Base-by-base conservation (phyloP, 1,140 invertebrate genomes). In the Dysdera silvatica region DNA sequence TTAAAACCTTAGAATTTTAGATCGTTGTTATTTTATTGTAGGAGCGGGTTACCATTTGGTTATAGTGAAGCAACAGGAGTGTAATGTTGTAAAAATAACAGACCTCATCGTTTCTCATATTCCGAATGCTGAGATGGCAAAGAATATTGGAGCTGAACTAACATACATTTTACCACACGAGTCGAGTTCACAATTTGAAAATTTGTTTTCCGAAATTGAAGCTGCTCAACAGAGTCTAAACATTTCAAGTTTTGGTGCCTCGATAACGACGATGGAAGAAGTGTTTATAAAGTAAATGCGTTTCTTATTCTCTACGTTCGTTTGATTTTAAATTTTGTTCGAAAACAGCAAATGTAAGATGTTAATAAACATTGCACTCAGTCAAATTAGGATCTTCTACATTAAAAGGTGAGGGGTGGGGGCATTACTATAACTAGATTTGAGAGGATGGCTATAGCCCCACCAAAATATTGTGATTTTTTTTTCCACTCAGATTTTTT, bases 11-110 rank as follows among this genome's bases (percentile, higher is more conserved):
- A n/a, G n/a, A n/a, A n/a, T 57, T 28, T 10, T 18, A 45, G 1
- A 1, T 26, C 29, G 14, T 16, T 10, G 10, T 12, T 28, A 33
- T 37, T 60, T 53, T 18, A 18, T 63, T 64, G 18, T 57, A 77
- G 82, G 82, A 64, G 80, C 80, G 65, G 84, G 84, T 6, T 85
- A 85, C 72, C 77, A 77, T 62, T 72, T 84, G 35, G 79, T 79
- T 6, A 75, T 81, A 67, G 78, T 80, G n/a, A 80, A 80, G 65
- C 66, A 74, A 63, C 73, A 18, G 33, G 40, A 73, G 4, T 86
- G 85, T 72, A 72, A 83, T 63, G 77, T 82, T 0, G 67, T 74
- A 2, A 67, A 76, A 4, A 73, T 85, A 10, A 82, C 81, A 0
- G 69, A 75, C 4, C 78, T 83, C 58, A 74, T 87, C 20, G 73